Conservation (phyloP, 1,140 invertebrate genomes). For the Teleogryllus occipitalis region DNA sequence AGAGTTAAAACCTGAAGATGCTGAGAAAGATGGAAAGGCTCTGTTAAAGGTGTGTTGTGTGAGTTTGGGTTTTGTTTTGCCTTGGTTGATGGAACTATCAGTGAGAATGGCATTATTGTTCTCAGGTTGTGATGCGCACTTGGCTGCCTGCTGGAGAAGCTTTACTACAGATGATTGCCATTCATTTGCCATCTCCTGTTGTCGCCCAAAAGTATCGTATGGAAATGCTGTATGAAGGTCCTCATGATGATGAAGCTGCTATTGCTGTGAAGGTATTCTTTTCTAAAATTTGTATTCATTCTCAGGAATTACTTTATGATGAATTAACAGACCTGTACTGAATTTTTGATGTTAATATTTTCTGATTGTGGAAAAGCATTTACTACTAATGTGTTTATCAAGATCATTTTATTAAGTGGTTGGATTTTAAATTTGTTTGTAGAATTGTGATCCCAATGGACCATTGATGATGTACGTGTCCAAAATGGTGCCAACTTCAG, state of each 20-base stretch:
- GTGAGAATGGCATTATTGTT: constrained; percentile 29
- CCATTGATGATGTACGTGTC: constrained; percentile 99
- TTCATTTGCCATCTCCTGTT: constrained; percentile 97
- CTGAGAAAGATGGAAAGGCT: constrained; percentile 90
- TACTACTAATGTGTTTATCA: background rate
- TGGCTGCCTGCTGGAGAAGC: constrained; percentile 99
- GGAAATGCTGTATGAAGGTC: constrained; percentile 98
- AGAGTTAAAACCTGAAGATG: constrained; percentile 87
- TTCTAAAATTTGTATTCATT: constrained; percentile 4
- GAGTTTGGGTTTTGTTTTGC: background rate
- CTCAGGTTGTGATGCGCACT: constrained; percentile 88
- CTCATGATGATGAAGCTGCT: constrained; percentile 93
- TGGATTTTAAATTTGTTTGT: constrained; percentile 31
- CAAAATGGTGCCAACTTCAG: constrained; percentile 99
- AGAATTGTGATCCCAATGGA: constrained; percentile 91
- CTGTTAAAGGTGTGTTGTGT: constrained; percentile 60
- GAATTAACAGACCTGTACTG: background rate
- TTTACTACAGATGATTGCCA: constrained; percentile 99
- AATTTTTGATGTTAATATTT: background rate
- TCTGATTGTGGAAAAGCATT: background rate
- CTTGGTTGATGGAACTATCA: constrained; percentile 23
- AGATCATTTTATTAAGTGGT: background rate
- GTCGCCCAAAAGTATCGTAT: constrained; percentile 98
- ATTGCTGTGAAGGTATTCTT: constrained; percentile 64
- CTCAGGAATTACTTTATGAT: constrained; percentile 8